Evolutionary conservation across 2,113 vertebrate species (phyloP).

Genomic region (Amphilophus citrinellus): DNA sequence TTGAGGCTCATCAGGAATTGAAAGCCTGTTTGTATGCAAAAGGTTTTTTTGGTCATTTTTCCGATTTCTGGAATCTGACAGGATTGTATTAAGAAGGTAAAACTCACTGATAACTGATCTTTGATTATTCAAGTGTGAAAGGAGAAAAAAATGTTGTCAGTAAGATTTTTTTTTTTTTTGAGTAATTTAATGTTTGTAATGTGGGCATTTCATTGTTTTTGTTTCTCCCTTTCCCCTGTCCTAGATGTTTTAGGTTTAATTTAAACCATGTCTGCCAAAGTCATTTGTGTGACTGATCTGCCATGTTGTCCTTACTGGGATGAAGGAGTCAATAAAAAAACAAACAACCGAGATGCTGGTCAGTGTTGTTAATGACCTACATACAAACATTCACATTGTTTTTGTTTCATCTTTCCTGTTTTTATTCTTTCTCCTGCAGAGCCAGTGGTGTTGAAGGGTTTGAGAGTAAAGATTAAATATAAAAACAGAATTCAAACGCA

Average conservation of each 20-base stretch:
- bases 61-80: slow-evolving; percentile 19
- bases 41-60: slow-evolving; percentile 2
- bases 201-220: slow-evolving; percentile 8
- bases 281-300: slow-evolving; percentile 36
- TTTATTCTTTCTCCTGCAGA: too few species aligned
- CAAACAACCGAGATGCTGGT: slow-evolving; percentile 17
- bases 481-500: too few species aligned
- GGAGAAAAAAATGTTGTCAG: background rate
- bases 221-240: background rate
- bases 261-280: slow-evolving; percentile 58
- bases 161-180: background rate
- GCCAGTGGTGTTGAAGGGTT: too few species aligned
- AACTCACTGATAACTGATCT: background rate
- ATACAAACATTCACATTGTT: background rate
- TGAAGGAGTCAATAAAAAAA: slow-evolving; percentile 65
- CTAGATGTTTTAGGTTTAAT: slow-evolving; percentile 4
- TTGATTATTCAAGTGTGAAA: slow-evolving; percentile 1
- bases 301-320: slow-evolving; percentile 31
- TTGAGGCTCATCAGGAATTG: background rate
- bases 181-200: slow-evolving; percentile 15
- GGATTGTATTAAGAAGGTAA: background rate
- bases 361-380: slow-evolving; percentile 29
- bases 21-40: slow-evolving; percentile 7
- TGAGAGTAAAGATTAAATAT: too few species aligned
- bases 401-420: too few species aligned